Percentiles rank a stretch among this genome's conserved stretches.
These are phyloP conservation scores for Halocaridina rubra DNA, from an alignment of 2,888 invertebrate species.

Conservation along the genomic window DNA sequence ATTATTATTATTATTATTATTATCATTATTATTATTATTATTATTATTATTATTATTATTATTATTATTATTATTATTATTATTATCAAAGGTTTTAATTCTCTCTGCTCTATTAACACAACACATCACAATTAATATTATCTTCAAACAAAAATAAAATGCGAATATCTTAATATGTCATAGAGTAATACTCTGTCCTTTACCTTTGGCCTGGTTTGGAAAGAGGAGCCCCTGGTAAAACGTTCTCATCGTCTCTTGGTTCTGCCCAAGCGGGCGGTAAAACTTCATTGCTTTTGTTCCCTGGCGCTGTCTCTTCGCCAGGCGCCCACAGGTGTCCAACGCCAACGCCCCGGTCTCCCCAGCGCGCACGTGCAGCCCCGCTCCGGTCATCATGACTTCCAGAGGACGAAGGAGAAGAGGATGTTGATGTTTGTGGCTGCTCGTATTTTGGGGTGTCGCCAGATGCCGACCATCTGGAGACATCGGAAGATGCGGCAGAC, in stretches of 20 bases:
- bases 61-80: too few relatives aligned
- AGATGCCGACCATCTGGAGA: conserved; percentile 14
- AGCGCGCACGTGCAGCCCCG: conserved; percentile 73
- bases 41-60: too few relatives aligned
- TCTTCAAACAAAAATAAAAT: too few relatives aligned
- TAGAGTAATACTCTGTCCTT: not conserved
- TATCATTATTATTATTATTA: too few relatives aligned
- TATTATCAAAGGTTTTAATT: too few relatives aligned
- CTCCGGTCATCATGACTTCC: conserved; percentile 1
- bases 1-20: too few relatives aligned
- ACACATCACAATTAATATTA: too few relatives aligned
- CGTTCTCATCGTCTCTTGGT: conserved; percentile 33
- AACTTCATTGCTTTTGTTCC: not conserved
- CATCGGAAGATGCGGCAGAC: conserved; percentile 27
- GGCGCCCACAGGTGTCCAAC: conserved; percentile 79
- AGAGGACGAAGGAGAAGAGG: not conserved
- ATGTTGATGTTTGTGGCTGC: not conserved
- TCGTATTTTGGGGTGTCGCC: not conserved
- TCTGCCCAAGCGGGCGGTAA: conserved; percentile 54
- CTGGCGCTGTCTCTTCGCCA: conserved; percentile 69
- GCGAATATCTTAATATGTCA: too few relatives aligned
- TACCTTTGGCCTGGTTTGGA: conserved; percentile 50
- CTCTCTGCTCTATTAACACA: too few relatives aligned
- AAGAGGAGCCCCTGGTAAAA: conserved; percentile 41
- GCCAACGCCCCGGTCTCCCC: conserved; percentile 80